Base-by-base conservation (phyloP, 1,140 invertebrate genomes). In the Drosophila sproati region DNA sequence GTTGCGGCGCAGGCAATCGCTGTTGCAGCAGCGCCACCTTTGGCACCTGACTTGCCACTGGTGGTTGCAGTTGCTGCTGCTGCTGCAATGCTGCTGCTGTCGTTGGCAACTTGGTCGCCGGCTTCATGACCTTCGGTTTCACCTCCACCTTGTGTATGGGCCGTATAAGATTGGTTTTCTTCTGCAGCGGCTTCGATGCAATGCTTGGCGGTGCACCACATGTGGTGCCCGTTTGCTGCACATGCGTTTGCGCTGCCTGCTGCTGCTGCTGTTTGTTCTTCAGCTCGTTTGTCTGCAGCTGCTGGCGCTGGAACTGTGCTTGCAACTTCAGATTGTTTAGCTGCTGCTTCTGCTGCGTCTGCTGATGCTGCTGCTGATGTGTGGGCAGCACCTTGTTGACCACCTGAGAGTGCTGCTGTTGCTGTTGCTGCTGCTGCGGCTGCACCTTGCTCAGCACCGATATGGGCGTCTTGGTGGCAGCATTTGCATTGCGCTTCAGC, bases 111-210 rank as follows among this genome's bases (percentile, higher is more conserved):
- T 87, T 88, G 1, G 68, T 32, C n/a, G 78, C 56, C 4, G 75
- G 76, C 59, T 91, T 92, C 78, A 92, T 83, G 2, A 91, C n/a
- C 50, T 92, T 92, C 0, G 91, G 91, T 67, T 92, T 92, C 28
- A 92, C 87, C 48, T 92, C 91, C 12, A 91, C 73, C 55, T 92
- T 92, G 69, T 92, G 81, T 35, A 92, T 89, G 43, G 91, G 91
- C 4, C 91, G 51, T 10, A 92, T 91, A 7, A 92, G 32, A 47
- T 92, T 92, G 3, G 87, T 91, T 29, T 85, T 82, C 52, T 83
- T 90, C 37, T 91, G 79, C 34, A 91, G 43, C 20, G 90, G 77
- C 60, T 91, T 91, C 5, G 86, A 88, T 1, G 90, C 81, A 45
- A 90, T 85, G 68, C 91, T 86, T n/a, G 78, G 76, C 0, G 82